Base-by-base conservation (phyloP, 2,113 vertebrate species). In the Antechinus flavipes region DNA sequence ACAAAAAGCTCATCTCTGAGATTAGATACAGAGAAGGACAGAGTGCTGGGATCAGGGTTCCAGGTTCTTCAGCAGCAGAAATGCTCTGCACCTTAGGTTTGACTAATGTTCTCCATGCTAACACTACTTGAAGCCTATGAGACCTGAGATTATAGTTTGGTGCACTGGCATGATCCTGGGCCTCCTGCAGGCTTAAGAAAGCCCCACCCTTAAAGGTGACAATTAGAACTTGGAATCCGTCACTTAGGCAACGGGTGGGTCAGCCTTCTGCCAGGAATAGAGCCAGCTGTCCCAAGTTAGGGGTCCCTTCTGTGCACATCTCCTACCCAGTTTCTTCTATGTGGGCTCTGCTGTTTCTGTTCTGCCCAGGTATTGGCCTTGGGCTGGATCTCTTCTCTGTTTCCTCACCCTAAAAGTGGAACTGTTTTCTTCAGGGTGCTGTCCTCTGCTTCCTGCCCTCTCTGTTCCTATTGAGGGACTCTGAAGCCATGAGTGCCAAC, bases 401-500 rank as follows among this genome's bases (percentile, higher is more conserved):
- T 76, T 76, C 61, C 35, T 76, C 35, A n/a, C 12, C 30, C 35
- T n/a, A 76, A 76, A 76, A 76, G 61, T 76, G 35, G 30, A 5
- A 3, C 14, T 19, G 6, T n/a, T 76, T 76, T 14, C 61, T 76
- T 14, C 14, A 76, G 61, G 35, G 14, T 35, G 35, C 35, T 76
- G 14, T 30, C 35, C 14, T 76, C 14, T 7, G 35, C 14, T n/a
- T 76, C 35, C 35, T 76, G 4, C 61, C 61, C 1, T n/a, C 30
- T 76, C 61, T 76, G 16, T 16, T n/a, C 16, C 35, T n/a, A n/a
- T 16, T 76, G 61, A 76, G n/a, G 53, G 35, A 94, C 84, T 8
- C 0, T 16, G 53, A 96, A 90, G 97, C 95, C 98, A 99, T 99
- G 99, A 99, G 94, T 97, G 98, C 98, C 97, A 99, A 95, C 98